Percentiles rank a stretch among this genome's conserved stretches.
These are phyloP conservation scores for Plagodis dolabraria DNA, from an alignment of 2,888 invertebrate genomes.

Conservation along the genomic window DNA sequence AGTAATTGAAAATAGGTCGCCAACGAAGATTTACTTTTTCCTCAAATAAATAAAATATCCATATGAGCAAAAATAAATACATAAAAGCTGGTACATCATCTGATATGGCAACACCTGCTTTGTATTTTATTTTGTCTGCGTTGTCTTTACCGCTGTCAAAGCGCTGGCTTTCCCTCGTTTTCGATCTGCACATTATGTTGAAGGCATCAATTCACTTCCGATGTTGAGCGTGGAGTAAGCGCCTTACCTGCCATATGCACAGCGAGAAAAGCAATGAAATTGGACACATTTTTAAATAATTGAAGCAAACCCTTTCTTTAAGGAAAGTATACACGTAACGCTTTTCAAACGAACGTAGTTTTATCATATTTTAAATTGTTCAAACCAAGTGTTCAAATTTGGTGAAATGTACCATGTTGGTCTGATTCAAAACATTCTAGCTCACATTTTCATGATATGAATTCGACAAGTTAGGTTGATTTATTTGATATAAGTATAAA, in stretches of 20 bases:
- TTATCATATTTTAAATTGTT: too few species aligned
- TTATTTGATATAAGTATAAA: too few species aligned
- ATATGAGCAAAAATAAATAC: not conserved
- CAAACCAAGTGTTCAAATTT: too few species aligned
- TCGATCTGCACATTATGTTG: slow-evolving; percentile 75
- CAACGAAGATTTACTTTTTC: not conserved
- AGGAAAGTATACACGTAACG: too few species aligned
- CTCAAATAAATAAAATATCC: not conserved
- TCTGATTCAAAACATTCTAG: too few species aligned
- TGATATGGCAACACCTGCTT: slow-evolving; percentile 57
- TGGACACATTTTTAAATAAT: too few species aligned
- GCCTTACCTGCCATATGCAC: slow-evolving; percentile 28
- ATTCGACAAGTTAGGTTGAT: too few species aligned
- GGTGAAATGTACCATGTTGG: too few species aligned
- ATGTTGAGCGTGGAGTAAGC: slow-evolving; percentile 30
- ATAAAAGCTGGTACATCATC: not conserved
- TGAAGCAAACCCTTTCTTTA: too few species aligned
- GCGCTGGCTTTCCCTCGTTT: slow-evolving; percentile 74
- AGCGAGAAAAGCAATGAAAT: not conserved
- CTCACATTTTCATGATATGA: too few species aligned
- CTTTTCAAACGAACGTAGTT: too few species aligned
- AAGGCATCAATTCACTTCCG: slow-evolving; percentile 75
- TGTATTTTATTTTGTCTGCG: slow-evolving; percentile 78
- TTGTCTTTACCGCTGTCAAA: slow-evolving; percentile 76
- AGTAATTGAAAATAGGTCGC: too few species aligned